Evolutionary conservation across 2,797 vertebrate species (phyloP), one percentile per base, ranked within the genome.

Genomic region (Rachycentron canadum): DNA sequence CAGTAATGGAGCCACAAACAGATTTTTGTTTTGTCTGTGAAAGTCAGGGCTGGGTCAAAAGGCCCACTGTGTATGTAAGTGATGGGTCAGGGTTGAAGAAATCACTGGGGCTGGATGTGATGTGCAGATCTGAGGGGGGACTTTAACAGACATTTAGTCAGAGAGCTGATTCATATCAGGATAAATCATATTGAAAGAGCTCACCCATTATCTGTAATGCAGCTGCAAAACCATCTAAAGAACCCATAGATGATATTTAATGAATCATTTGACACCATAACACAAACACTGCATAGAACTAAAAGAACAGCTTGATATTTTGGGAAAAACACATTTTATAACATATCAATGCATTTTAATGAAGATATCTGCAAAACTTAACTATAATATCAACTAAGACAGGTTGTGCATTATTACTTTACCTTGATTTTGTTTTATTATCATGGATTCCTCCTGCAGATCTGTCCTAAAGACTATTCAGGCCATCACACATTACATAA

Each of bases 21-120:
- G 17, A 30, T 1, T 34, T 43, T 38, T 72, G 63, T 78, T 82
- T 76, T 41, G 66, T 69, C 73, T 78, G 40, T 65, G 34, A 49
- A 56, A 64, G 19, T 21, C 49, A 71, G 40, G 34, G 26, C 9
- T 9, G 17, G 30, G 36, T 72, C 38, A 68, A 32, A 34, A 53
- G 32, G 36, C 38, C 30, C 14, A 36, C 25, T 36, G 60, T 30
- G 52, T 41, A n/a, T 16, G 21, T 14, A 16, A 36, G 25, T 68
- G 40, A 69, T 30, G 53, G 25, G 11, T 73, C 41, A 47, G 49
- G 3, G 69, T 34, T 55, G 21, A 36, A 62, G 40, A 34, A 53
- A 57, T 74, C 49, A 50, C 32, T 26, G 43, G 26, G 12, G 13
- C 10, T 70, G 19, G 23, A 38, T 21, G 73, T 53, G 32, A 58